Conservation (phyloP, 2,113 vertebrate genomes). For the Pseudorhombus dupliciocellatus region DNA sequence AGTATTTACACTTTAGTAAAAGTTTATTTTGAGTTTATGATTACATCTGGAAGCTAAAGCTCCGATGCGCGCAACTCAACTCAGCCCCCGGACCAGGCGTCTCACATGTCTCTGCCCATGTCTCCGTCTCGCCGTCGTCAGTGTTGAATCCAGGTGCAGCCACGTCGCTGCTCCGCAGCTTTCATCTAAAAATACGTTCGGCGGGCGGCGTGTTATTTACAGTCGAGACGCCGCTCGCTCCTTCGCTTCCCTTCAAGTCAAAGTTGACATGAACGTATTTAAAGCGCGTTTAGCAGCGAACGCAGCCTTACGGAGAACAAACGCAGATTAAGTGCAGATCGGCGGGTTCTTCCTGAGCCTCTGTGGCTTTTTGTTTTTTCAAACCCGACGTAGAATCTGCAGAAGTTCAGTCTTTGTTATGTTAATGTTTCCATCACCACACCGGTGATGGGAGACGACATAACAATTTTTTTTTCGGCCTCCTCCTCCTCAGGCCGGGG, state of each 20-base stretch:
- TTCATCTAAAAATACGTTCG: constrained; percentile 43
- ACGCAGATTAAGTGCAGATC: constrained; percentile 44
- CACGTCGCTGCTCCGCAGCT: background rate
- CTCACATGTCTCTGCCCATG: too few relatives aligned
- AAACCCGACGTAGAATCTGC: background rate
- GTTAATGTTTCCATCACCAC: background rate
- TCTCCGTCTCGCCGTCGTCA: background rate
- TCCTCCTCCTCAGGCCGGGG: background rate
- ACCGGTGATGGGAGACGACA: too few relatives aligned
- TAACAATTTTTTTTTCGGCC: too few relatives aligned
- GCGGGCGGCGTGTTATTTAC: constrained; percentile 34
- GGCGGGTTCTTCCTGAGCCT: background rate
- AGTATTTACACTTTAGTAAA: too few relatives aligned
- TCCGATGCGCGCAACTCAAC: too few relatives aligned
- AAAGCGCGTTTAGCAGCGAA: constrained; percentile 35
- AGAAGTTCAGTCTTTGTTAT: background rate
- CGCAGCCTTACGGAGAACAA: constrained; percentile 25
- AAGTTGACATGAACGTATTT: constrained; percentile 50
- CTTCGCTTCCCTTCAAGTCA: constrained; percentile 33
- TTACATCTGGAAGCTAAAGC: too few relatives aligned
- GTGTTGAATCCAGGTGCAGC: background rate
- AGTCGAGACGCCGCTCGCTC: constrained; percentile 38
- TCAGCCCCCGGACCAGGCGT: too few relatives aligned
- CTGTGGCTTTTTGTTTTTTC: background rate
- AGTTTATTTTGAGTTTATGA: too few relatives aligned